Evolutionary conservation across 2,113 vertebrate genomes (phyloP).

Genomic region (Dipodomys ordii): DNA sequence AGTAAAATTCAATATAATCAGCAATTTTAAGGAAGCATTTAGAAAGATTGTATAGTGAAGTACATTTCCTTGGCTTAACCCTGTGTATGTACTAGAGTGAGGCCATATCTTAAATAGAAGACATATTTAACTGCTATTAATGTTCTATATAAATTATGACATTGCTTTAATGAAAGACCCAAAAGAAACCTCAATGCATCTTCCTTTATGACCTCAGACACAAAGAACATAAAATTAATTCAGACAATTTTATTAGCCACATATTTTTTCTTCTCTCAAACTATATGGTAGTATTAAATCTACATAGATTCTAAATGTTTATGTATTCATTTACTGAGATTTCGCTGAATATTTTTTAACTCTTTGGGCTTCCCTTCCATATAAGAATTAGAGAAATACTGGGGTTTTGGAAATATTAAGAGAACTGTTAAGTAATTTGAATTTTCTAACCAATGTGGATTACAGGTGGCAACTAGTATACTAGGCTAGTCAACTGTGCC

Average conservation of each 20-base stretch:
- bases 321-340: conserved; percentile 56
- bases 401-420: background rate
- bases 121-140: conserved; percentile 60
- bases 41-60: background rate
- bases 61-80: background rate
- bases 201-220: conserved; percentile 55
- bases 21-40: background rate
- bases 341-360: background rate
- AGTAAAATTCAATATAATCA: conserved; percentile 27
- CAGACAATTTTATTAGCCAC: conserved; percentile 62
- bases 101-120: conserved; percentile 66
- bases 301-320: conserved; percentile 49
- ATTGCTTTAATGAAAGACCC: conserved; percentile 62
- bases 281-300: conserved; percentile 59
- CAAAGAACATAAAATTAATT: conserved; percentile 67
- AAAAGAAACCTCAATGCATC: conserved; percentile 58
- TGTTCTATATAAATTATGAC: conserved; percentile 64
- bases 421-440: background rate
- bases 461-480: background rate
- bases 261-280: conserved; percentile 63
- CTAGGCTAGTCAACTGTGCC: background rate
- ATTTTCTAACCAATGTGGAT: background rate
- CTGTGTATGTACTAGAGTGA: background rate
- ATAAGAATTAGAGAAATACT: background rate
- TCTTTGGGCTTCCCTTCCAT: background rate